phyloP scores from a whole-genome alignment of 2,113 vertebrate species.

The Pachycephala philippinensis region DNA sequence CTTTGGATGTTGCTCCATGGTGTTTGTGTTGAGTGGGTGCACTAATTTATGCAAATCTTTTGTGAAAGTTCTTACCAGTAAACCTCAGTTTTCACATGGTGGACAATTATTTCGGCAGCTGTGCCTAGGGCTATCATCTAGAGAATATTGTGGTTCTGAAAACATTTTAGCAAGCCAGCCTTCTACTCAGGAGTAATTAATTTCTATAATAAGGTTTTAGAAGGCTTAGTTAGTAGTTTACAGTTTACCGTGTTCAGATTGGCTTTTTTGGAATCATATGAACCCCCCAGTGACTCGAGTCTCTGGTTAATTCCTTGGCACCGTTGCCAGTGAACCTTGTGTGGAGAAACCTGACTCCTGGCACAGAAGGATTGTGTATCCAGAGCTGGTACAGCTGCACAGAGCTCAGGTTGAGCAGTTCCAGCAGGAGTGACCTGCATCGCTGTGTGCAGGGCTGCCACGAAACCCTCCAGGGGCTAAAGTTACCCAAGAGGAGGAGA shows the following conservation, averaged over 20 bases:
- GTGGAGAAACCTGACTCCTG: slow-evolving; percentile 29
- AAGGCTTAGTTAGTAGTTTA: background rate
- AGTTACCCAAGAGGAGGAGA: background rate
- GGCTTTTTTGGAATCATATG: background rate
- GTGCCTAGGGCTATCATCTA: background rate
- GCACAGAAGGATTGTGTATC: background rate
- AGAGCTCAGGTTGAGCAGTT: background rate
- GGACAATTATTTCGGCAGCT: background rate
- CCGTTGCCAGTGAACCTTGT: background rate
- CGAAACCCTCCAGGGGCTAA: background rate
- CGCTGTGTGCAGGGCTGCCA: background rate
- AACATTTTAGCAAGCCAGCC: background rate
- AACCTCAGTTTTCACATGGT: background rate
- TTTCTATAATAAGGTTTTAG: slow-evolving; percentile 13
- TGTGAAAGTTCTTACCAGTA: background rate
- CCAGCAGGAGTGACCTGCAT: background rate
- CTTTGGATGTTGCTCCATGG: background rate
- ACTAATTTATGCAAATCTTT: background rate
- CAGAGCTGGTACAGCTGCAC: background rate
- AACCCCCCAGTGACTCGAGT: background rate
- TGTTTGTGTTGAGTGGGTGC: background rate
- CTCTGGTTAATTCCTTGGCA: slow-evolving; percentile 35
- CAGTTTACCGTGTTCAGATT: background rate
- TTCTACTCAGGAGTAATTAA: background rate
- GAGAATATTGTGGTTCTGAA: background rate